Evolutionary conservation across 2,113 vertebrate genomes (phyloP).

Genomic region (Peromyscus polionotus): DNA sequence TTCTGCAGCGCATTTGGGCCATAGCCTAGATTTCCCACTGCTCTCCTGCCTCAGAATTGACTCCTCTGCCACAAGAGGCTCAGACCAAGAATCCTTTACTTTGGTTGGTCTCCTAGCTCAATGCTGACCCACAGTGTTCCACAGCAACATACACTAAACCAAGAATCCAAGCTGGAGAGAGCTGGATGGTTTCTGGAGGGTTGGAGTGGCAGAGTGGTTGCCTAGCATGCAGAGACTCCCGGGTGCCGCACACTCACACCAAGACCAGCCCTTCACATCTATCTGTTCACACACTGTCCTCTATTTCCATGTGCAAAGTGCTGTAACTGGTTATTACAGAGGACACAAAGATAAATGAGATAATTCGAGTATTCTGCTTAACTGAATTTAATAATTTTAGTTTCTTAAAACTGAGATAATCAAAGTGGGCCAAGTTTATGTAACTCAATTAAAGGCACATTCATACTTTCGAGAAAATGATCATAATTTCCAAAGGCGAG

Average conservation of each 20-base stretch:
- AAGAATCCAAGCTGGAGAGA: neutral
- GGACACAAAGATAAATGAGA: slow-evolving; percentile 30
- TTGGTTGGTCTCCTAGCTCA: neutral
- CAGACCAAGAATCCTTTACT: neutral
- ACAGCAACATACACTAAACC: neutral
- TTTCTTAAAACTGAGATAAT: slow-evolving; percentile 58
- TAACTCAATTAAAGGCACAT: slow-evolving; percentile 29
- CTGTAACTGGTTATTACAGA: neutral
- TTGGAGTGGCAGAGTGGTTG: neutral
- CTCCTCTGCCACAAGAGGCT: neutral
- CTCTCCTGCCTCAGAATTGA: neutral
- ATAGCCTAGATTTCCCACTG: neutral
- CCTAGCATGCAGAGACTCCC: too few relatives aligned
- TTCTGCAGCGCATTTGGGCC: neutral
- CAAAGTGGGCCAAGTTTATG: slow-evolving; percentile 43
- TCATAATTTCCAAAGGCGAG: slow-evolving; percentile 44
- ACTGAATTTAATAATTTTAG: slow-evolving; percentile 48
- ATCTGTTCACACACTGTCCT: neutral
- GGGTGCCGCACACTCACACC: neutral
- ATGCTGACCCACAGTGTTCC: neutral
- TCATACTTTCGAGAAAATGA: slow-evolving; percentile 48
- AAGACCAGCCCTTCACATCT: neutral
- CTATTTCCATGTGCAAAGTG: neutral
- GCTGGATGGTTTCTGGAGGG: neutral
- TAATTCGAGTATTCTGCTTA: slow-evolving; percentile 13